A percentile compares a stretch with the other conserved stretches of the same genome.
phyloP scores from a whole-genome alignment of 2,113 vertebrate genomes.

The Columba janthina region DNA sequence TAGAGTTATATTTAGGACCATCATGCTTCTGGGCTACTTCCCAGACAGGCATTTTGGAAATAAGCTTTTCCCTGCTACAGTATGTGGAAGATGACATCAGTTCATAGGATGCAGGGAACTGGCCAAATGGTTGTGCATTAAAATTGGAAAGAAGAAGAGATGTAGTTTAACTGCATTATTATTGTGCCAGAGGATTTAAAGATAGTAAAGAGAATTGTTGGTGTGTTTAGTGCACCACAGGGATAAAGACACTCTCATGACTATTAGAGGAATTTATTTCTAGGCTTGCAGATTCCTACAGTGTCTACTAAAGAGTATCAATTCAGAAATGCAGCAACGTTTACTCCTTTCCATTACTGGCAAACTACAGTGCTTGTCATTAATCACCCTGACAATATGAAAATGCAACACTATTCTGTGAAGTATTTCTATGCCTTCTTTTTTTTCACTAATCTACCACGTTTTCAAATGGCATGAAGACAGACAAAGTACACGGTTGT shows the following conservation, averaged over 20 bases:
- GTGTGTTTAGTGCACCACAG: background rate
- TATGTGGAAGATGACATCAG: background rate
- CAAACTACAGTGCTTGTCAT: background rate
- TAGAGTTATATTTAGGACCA: background rate
- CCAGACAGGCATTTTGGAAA: background rate
- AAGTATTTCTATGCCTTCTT: background rate
- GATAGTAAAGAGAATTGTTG: background rate
- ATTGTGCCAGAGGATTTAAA: background rate
- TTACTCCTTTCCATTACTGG: background rate
- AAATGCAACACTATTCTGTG: background rate
- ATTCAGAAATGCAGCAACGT: background rate
- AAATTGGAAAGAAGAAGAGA: background rate
- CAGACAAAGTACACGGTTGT: background rate
- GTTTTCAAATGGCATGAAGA: background rate
- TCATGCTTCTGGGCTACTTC: background rate
- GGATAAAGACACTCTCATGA: background rate
- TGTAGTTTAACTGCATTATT: background rate
- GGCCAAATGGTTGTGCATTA: background rate
- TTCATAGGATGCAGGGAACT: background rate
- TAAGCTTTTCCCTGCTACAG: background rate
- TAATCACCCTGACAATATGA: conserved; percentile 1
- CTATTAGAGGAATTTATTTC: conserved; percentile 47
- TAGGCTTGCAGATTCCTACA: background rate
- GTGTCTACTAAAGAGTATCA: background rate
- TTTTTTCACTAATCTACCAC: background rate